Conservation (phyloP, 2,113 vertebrate genomes). For the Tenebrosternarchus preto region DNA sequence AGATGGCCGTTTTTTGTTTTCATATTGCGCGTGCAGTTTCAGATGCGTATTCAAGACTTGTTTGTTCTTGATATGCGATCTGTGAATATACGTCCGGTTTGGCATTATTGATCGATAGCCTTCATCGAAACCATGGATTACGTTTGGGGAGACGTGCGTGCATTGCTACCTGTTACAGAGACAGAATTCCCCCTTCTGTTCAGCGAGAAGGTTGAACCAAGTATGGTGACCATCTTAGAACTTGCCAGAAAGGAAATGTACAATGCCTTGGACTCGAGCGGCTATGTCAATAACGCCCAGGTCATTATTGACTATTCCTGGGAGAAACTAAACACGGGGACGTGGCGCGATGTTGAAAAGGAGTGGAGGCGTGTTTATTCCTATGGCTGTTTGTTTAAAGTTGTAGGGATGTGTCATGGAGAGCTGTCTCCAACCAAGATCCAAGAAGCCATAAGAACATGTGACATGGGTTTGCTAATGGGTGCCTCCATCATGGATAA, state of each 20-base stretch:
- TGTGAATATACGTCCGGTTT: not conserved
- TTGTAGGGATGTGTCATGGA: conserved; percentile 71
- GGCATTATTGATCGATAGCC: not conserved
- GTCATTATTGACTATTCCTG: conserved; percentile 82
- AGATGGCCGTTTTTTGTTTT: too few relatives aligned
- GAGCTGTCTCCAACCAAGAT: conserved; percentile 47
- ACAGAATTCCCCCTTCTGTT: conserved; percentile 72
- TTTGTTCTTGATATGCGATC: too few relatives aligned
- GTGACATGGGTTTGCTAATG: conserved; percentile 91
- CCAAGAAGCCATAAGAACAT: conserved; percentile 76
- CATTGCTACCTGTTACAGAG: conserved; percentile 67
- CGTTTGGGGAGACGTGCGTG: conserved; percentile 70
- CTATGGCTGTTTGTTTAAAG: conserved; percentile 85
- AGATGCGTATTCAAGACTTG: too few relatives aligned
- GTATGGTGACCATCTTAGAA: conserved; percentile 67
- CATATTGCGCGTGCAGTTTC: too few relatives aligned
- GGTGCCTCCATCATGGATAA: conserved; percentile 82
- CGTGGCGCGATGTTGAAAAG: conserved; percentile 81
- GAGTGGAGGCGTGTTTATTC: conserved; percentile 86
- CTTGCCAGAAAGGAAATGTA: conserved; percentile 71
- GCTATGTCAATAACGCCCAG: conserved; percentile 68
- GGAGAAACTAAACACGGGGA: conserved; percentile 86
- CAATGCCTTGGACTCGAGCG: not conserved
- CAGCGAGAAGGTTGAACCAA: conserved; percentile 69
- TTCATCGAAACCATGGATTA: conserved; percentile 53